These are phyloP conservation scores for Cryptocephalus moraei DNA, from an alignment of 2,888 invertebrate species.

Conservation along the genomic window DNA sequence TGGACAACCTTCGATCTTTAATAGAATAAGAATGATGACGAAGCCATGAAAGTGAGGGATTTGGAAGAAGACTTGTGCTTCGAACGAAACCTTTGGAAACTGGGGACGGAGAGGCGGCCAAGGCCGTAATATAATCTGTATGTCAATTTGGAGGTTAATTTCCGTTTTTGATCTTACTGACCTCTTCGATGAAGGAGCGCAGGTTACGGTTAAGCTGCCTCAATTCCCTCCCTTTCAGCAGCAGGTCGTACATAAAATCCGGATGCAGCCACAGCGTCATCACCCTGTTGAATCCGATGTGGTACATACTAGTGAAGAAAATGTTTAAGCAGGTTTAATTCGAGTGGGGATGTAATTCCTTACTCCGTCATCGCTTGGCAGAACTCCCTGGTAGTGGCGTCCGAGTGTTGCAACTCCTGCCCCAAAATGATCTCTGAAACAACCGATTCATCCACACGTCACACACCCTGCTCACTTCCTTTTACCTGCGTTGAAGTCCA, in stretches of 20 bases:
- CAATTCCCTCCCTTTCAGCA: slow-evolving; percentile 8
- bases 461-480: not conserved
- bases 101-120: too few relatives aligned
- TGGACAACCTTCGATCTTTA: too few relatives aligned
- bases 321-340: not conserved
- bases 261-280: slow-evolving; percentile 20
- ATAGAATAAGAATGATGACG: too few relatives aligned
- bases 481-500: slow-evolving; percentile 19
- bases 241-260: slow-evolving; percentile 15
- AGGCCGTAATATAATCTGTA: too few relatives aligned
- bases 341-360: not conserved
- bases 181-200: too few relatives aligned
- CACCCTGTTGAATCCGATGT: slow-evolving; percentile 17
- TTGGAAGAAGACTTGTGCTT: too few relatives aligned
- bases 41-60: too few relatives aligned
- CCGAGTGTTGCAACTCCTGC: slow-evolving; percentile 10
- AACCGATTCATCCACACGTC: not conserved
- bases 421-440: slow-evolving; percentile 19
- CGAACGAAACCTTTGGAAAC: too few relatives aligned
- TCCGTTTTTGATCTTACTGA: too few relatives aligned
- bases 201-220: not conserved
- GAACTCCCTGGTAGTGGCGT: slow-evolving; percentile 8
- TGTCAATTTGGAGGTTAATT: too few relatives aligned
- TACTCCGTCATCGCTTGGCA: slow-evolving; percentile 12
- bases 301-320: slow-evolving; percentile 14